These are phyloP conservation scores for Tenthredo mesomela DNA, from an alignment of 2,888 invertebrate genomes.

Conservation along the genomic window DNA sequence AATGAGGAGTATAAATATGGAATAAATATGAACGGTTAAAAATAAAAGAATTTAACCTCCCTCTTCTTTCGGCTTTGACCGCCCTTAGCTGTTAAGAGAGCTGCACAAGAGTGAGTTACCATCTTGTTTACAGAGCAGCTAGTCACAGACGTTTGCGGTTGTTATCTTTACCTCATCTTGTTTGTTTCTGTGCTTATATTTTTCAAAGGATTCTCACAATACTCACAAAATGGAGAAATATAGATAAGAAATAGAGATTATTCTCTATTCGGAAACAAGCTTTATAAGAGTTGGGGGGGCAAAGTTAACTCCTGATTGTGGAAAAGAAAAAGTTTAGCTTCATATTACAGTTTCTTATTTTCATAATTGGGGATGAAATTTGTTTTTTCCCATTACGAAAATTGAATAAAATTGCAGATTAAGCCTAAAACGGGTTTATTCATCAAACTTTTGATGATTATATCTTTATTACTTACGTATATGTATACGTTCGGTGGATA, in stretches of 20 bases:
- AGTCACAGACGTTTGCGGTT: not conserved
- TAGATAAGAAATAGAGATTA: not conserved
- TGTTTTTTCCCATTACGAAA: not conserved
- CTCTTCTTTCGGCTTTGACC: conserved; percentile 24
- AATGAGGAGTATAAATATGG: conserved; percentile 18
- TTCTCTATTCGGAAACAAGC: not conserved
- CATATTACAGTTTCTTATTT: not conserved
- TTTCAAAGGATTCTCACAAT: not conserved
- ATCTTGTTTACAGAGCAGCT: not conserved
- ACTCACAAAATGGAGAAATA: no score
- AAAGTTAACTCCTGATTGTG: not conserved
- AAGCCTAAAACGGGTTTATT: conserved; percentile 15
- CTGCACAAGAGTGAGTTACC: not conserved
- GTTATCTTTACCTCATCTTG: not conserved
- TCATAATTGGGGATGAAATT: not conserved
- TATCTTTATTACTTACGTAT: not conserved
- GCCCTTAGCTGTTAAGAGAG: not conserved
- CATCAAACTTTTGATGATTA: not conserved
- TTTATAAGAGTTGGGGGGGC: not conserved
- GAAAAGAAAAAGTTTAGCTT: not conserved
- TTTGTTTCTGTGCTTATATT: not conserved
- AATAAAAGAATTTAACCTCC: conserved; percentile 16
- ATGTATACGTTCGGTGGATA: not conserved
- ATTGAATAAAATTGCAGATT: not conserved
- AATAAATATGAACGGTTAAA: conserved; percentile 27